Conservation (phyloP, 2,797 vertebrate genomes). For the Pachyuromys duprasi region DNA sequence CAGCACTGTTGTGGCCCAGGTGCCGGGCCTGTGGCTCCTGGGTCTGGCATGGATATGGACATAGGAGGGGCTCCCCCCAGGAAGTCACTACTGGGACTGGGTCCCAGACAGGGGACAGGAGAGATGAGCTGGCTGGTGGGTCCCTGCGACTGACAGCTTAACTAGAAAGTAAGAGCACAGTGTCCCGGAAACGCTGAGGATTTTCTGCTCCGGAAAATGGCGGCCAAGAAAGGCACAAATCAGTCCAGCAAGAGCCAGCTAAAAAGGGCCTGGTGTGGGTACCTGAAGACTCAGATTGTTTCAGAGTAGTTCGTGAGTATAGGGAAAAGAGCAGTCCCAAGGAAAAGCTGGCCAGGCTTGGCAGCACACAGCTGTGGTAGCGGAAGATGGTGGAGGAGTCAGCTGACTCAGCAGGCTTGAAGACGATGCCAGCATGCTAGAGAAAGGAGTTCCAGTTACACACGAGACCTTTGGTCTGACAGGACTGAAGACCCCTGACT, state of each 20-base stretch:
- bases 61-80: not conserved
- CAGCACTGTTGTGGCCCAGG: not conserved
- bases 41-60: not conserved
- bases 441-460: not conserved
- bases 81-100: not conserved
- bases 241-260: not conserved
- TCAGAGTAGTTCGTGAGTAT: not conserved
- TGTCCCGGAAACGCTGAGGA: rapidly evolving
- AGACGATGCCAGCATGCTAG: not conserved
- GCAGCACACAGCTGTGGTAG: not conserved
- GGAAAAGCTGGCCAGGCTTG: not conserved
- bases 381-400: not conserved
- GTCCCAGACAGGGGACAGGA: no score
- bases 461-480: not conserved
- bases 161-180: not conserved
- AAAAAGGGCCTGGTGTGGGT: not conserved
- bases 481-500: not conserved
- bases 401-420: slow-evolving; percentile 27
- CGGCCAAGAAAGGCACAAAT: not conserved
- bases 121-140: rapidly evolving
- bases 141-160: no score
- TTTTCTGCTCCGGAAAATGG: not conserved
- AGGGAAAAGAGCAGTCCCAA: not conserved
- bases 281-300: not conserved
- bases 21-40: not conserved